Evolutionary conservation across 2,888 invertebrate species (phyloP), one percentile per base, ranked within the genome.

Genomic region (Sarcophaga carnaria): DNA sequence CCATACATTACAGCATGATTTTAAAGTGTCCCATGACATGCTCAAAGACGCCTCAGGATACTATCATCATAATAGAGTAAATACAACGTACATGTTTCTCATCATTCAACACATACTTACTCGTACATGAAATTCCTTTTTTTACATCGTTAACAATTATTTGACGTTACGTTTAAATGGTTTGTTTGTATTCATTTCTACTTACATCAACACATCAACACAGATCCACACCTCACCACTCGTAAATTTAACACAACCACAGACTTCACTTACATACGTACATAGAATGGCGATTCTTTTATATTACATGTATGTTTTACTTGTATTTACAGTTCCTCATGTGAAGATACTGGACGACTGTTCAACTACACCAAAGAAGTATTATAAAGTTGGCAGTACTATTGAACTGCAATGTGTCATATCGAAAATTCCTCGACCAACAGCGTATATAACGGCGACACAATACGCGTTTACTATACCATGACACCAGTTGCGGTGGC

Each of bases 331-430:
- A 97, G 97, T 97, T 92, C 97, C 97, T 90, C 96, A 96, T 92
- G 96, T 97, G 90, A 96, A 96, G 91, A 97, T 97, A 89, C 95
- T 96, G 69, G 97, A 97, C 92, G 97, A 97, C 89, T 97, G 97
- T 20, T 95, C 96, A 54, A 95, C 96, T 62, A 95, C 96, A 0
- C 95, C 95, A 87, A 96, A 97, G 94, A 97, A 97, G 94, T 96
- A 96, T 93, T 97, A 97, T 94, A 97, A 97, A 92, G 96, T 96
- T 89, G 97, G 97, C 54, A 96, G 96, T 89, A 97, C 97, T 89
- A 96, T 97, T 90, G 97, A 97, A 92, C 94, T 97, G 83, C 95
- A 96, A 90, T 97, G 97, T 92, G 95, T 96, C 89, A 96, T 97
- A 92, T 96, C 96, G 90, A 96, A 96, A 92, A 96, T 97, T 82